Conservation (phyloP, 35 echinoderm and acorn worm genomes). For the Acanthaster planci region DNA sequence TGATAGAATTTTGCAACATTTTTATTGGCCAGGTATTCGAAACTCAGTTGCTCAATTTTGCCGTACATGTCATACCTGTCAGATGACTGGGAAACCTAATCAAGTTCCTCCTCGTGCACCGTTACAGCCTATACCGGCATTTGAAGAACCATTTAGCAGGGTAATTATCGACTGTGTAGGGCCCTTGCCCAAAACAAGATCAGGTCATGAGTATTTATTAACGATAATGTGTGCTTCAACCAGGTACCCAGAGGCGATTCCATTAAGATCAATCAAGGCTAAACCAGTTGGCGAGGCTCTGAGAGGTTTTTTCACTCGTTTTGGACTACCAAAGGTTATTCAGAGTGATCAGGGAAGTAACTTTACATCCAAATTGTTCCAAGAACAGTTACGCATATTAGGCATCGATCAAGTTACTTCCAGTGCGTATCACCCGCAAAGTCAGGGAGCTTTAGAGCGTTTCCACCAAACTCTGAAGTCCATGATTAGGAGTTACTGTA, state of each 20-base stretch:
- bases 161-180: constrained; percentile 74
- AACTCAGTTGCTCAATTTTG: constrained; percentile 32
- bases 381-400: constrained; percentile 34
- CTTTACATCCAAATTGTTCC: constrained; percentile 62
- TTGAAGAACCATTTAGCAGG: constrained; percentile 61
- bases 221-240: constrained; percentile 80
- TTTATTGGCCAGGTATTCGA: constrained; percentile 62
- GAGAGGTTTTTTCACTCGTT: constrained; percentile 68
- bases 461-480: constrained; percentile 83
- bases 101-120: constrained; percentile 37
- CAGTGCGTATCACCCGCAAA: constrained; percentile 67
- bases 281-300: constrained; percentile 40
- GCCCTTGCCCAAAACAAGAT: constrained; percentile 62
- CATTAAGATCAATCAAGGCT: constrained; percentile 60
- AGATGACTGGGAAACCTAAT: constrained; percentile 58
- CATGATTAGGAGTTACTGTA: constrained; percentile 62
- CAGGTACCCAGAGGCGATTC: constrained; percentile 73
- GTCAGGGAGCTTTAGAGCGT: constrained; percentile 50
- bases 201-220: constrained; percentile 68
- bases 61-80: constrained; percentile 56
- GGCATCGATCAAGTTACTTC: constrained; percentile 51
- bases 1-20: constrained; percentile 43
- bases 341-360: constrained; percentile 68
- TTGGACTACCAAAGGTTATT: constrained; percentile 54
- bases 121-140: constrained; percentile 50